phyloP scores from a whole-genome alignment of 1,140 invertebrate genomes.

The Venustaconcha ellipsiformis region DNA sequence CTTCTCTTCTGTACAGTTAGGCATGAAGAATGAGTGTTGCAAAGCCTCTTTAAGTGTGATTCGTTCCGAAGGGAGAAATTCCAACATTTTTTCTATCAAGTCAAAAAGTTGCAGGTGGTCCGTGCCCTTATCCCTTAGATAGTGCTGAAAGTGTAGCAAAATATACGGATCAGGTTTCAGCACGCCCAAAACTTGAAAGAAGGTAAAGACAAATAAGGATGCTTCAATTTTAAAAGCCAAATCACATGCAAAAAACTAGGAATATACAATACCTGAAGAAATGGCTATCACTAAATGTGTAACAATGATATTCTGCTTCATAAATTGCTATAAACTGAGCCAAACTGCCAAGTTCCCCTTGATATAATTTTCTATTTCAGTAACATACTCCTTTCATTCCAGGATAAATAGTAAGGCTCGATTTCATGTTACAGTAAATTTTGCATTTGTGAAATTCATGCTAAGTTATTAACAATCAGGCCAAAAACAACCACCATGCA shows the following conservation, averaged over 20 bases:
- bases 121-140: conserved; percentile 82
- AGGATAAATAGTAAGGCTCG: too few relatives aligned
- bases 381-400: too few relatives aligned
- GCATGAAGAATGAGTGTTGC: conserved; percentile 88
- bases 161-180: conserved; percentile 6
- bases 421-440: too few relatives aligned
- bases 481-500: too few relatives aligned
- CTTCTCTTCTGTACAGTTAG: background rate
- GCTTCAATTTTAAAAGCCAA: background rate
- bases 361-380: too few relatives aligned
- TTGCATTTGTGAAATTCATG: too few relatives aligned
- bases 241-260: background rate
- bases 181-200: conserved; percentile 4
- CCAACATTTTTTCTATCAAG: conserved; percentile 94
- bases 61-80: conserved; percentile 93
- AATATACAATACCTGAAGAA: background rate
- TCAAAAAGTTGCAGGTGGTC: conserved; percentile 96
- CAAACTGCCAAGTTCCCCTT: too few relatives aligned
- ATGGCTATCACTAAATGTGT: background rate
- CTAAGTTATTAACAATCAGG: too few relatives aligned
- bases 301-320: background rate
- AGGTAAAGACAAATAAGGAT: background rate
- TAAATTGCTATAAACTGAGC: background rate
- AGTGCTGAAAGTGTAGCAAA: conserved; percentile 79
- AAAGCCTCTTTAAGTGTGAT: conserved; percentile 91